Percentiles rank a stretch among this genome's conserved stretches.
Evolutionary conservation across 2,888 invertebrate species (phyloP).

Genomic region (Harmothoe impar): DNA sequence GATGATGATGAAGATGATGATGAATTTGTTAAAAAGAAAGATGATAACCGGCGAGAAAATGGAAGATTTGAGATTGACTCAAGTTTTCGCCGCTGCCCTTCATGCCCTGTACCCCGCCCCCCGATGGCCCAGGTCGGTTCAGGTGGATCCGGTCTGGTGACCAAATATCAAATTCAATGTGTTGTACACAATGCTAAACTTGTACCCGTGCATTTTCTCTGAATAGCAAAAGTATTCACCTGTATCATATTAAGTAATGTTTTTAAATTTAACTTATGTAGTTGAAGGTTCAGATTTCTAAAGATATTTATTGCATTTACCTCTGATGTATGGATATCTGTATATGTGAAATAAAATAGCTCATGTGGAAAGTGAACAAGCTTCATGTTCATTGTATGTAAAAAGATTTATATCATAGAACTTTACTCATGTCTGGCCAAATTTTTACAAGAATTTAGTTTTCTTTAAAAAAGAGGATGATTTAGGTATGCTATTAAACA

Average conservation of each 20-base stretch:
- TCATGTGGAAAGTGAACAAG: slow-evolving; percentile 64
- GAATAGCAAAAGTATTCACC: slow-evolving; percentile 64
- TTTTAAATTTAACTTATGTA: slow-evolving; percentile 67
- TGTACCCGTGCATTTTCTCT: slow-evolving; percentile 63
- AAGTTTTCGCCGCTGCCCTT: slow-evolving; percentile 20
- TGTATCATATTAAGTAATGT: slow-evolving; percentile 66
- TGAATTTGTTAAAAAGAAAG: not conserved
- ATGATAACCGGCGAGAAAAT: slow-evolving; percentile 2
- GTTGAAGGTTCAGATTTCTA: slow-evolving; percentile 66
- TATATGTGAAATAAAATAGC: slow-evolving; percentile 69
- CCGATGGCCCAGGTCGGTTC: not conserved
- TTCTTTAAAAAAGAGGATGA: no score
- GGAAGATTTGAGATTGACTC: slow-evolving; percentile 20
- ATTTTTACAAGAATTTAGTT: no score
- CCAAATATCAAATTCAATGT: slow-evolving; percentile 37
- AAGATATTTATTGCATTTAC: slow-evolving; percentile 68
- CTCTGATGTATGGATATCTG: slow-evolving; percentile 67
- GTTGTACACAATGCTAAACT: slow-evolving; percentile 60
- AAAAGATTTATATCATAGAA: no score
- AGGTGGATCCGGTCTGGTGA: not conserved
- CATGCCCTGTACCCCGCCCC: not conserved
- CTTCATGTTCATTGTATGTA: not conserved
- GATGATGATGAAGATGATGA: not conserved
- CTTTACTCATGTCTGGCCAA: no score
- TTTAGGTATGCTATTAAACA: no score